These are phyloP conservation scores for Brassicogethes aeneus DNA, from an alignment of 2,888 invertebrate genomes.

Conservation along the genomic window DNA sequence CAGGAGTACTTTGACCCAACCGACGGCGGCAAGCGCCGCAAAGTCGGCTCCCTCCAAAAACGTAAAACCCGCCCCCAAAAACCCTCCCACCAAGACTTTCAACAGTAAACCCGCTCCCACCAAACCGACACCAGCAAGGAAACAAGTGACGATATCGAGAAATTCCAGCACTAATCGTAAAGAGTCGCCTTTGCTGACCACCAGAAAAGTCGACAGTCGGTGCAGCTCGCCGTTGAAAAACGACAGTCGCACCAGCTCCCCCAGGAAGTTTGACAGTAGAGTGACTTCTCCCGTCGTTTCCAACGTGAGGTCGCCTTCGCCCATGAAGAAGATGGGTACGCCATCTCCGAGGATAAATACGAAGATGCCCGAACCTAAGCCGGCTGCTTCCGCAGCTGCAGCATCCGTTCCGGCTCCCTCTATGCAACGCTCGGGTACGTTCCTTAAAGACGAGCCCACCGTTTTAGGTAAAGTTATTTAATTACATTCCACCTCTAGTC, in stretches of 20 bases:
- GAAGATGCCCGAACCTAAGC: slow-evolving; percentile 3
- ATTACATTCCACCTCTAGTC: slow-evolving; percentile 12
- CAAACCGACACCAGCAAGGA: slow-evolving; percentile 12
- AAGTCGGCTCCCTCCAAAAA: slow-evolving; percentile 40
- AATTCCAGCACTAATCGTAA: slow-evolving; percentile 21
- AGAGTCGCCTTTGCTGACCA: slow-evolving; percentile 9
- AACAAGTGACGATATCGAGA: slow-evolving; percentile 17
- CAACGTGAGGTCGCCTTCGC: slow-evolving; percentile 21
- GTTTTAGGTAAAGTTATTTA: slow-evolving; percentile 43
- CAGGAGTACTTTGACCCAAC: slow-evolving; percentile 44
- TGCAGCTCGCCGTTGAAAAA: slow-evolving; percentile 26
- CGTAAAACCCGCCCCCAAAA: slow-evolving; percentile 13
- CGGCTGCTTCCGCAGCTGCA: slow-evolving; percentile 4
- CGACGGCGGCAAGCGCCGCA: slow-evolving; percentile 51
- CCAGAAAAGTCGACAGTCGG: slow-evolving; percentile 18
- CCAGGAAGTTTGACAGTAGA: slow-evolving; percentile 26
- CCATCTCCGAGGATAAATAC: slow-evolving; percentile 12
- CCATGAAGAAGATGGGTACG: slow-evolving; percentile 13
- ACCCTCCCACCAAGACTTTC: slow-evolving; percentile 7
- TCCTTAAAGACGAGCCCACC: slow-evolving; percentile 66
- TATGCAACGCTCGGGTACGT: slow-evolving; percentile 61
- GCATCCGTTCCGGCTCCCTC: slow-evolving; percentile 16
- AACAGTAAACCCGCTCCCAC: slow-evolving; percentile 6
- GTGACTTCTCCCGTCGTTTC: slow-evolving; percentile 22
- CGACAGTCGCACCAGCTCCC: slow-evolving; percentile 26